These are phyloP conservation scores for Apteryx mantelli DNA, from an alignment of 2,113 vertebrate genomes.

Conservation along the genomic window DNA sequence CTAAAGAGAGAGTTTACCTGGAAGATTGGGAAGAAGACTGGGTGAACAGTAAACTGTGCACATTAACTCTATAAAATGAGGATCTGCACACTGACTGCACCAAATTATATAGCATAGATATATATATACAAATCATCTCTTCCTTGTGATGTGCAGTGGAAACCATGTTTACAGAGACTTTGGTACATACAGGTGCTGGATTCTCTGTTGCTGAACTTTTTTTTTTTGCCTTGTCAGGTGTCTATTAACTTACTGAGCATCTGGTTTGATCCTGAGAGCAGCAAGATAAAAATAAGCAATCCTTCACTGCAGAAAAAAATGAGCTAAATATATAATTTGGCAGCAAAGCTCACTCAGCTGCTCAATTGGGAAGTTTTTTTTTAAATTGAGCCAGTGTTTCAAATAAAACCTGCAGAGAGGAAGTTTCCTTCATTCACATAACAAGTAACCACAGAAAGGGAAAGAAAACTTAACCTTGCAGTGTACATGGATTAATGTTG, in stretches of 20 bases:
- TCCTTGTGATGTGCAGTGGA: background rate
- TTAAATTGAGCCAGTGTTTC: background rate
- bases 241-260: background rate
- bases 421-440: background rate
- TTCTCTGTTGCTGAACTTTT: background rate
- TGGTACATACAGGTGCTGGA: background rate
- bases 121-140: background rate
- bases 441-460: background rate
- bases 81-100: background rate
- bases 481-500: background rate
- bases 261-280: background rate
- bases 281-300: slow-evolving; percentile 4
- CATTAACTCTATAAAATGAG: background rate
- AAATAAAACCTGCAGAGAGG: background rate
- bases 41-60: background rate
- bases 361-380: background rate
- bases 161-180: background rate
- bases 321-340: background rate
- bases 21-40: background rate
- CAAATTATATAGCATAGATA: background rate
- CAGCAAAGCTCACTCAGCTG: background rate
- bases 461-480: background rate
- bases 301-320: background rate
- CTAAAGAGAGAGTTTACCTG: background rate
- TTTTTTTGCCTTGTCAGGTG: background rate